These are phyloP conservation scores for Yoshiicerus persimilis DNA, from an alignment of 1,140 invertebrate genomes.

Conservation along the genomic window DNA sequence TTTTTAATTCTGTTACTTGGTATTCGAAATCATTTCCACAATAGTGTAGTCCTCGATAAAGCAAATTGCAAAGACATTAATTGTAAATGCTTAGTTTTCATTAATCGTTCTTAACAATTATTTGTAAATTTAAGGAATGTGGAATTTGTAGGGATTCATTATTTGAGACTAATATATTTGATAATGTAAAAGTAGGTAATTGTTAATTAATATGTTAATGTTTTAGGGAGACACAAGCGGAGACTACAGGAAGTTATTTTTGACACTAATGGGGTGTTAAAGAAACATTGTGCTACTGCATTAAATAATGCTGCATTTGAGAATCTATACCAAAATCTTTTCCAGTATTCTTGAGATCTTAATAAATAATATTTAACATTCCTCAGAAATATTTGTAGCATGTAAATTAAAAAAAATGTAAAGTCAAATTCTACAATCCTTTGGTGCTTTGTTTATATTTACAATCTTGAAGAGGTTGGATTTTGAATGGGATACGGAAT, in stretches of 20 bases:
- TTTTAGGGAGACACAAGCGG: conserved; percentile 72
- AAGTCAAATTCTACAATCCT: not conserved
- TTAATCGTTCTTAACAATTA: no score
- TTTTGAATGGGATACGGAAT: not conserved
- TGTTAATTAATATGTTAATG: not conserved
- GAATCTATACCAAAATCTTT: not conserved
- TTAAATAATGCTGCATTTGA: not conserved
- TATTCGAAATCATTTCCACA: conserved; percentile 52
- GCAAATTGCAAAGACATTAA: no score
- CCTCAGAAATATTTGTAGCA: not conserved
- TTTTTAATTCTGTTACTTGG: not conserved
- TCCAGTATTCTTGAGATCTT: not conserved
- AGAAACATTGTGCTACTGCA: not conserved
- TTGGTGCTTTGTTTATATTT: not conserved
- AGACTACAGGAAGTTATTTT: conserved; percentile 84
- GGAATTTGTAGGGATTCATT: no score
- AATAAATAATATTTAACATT: not conserved
- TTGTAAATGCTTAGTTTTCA: no score
- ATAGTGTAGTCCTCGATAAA: conserved; percentile 69
- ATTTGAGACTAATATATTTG: not conserved
- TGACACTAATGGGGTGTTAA: conserved; percentile 65
- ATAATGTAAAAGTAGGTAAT: not conserved
- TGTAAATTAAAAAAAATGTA: not conserved
- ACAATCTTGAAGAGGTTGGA: not conserved
- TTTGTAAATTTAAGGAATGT: no score